Evolutionary conservation across 2,113 vertebrate genomes (phyloP), one percentile per base, ranked within the genome.

Genomic region (Paradisaea rubra): DNA sequence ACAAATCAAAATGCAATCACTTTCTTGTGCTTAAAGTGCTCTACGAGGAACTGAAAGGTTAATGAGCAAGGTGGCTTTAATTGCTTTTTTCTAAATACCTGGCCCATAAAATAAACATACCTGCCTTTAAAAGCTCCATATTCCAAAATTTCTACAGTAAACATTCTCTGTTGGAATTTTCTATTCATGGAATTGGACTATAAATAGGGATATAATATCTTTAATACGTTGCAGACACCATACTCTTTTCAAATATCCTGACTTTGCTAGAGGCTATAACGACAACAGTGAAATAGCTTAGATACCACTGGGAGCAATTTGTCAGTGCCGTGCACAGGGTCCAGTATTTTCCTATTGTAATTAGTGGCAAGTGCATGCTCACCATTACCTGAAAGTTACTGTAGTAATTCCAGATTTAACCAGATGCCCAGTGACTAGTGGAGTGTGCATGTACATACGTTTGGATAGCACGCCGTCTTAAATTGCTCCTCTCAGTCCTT

Each of bases 241-340:
- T 72, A 59, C 66, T 93, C 91, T 94, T 88, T 93, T 94, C 94
- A 96, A 96, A 97, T 95, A 96, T 66, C 91, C 81, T 96, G 91
- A 76, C 87, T 97, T 92, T 65, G 83, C 92, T 91, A 77, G 87
- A 31, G 53, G 86, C 79, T 95, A 15, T 90, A 96, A 97, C 95
- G 96, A 96, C 93, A 97, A 81, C 91, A 94, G 86, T 44, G 59
- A 96, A 97, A 94, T 94, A 95, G 60, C 82, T 97, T 21, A 53
- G 83, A 95, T 65, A 96, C 97, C 96, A 88, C 82, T 89, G 97
- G 97, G 97, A 96, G 98, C 98, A 98, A 99, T 99, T 98, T 98
- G 97, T 97, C 97, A 97, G 95, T 90, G 95, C 91, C 72, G 31
- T 86, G 96, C 53, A 98, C 97, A 97, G 64, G 64, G 68, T 94